Percentiles rank a stretch among this genome's conserved stretches.
phyloP scores from a whole-genome alignment of 2,888 invertebrate genomes.

The Atrina japonica region DNA sequence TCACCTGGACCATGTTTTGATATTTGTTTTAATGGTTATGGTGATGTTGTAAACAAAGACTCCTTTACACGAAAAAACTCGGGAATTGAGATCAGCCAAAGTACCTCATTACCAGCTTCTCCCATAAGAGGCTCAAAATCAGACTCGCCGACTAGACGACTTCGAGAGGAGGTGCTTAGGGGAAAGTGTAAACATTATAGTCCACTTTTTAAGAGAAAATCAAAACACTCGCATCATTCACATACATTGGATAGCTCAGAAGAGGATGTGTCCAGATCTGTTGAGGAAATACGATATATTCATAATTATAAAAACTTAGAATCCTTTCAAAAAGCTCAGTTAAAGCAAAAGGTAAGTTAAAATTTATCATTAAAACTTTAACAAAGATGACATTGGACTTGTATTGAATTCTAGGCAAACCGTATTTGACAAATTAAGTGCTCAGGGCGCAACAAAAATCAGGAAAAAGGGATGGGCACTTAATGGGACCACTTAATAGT shows the following conservation, averaged over 20 bases:
- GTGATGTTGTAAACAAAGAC: conserved; percentile 18
- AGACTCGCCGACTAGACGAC: conserved; percentile 60
- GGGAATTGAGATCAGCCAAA: conserved; percentile 38
- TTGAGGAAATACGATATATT: conserved; percentile 66
- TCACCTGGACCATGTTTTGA: conserved; percentile 16
- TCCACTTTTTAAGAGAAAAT: conserved; percentile 70
- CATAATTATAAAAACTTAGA: conserved; percentile 76
- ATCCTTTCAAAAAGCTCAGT: conserved; percentile 78
- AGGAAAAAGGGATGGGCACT: too few species aligned
- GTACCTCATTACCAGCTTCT: conserved; percentile 76
- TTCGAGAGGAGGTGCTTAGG: conserved; percentile 67
- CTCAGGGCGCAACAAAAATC: too few species aligned
- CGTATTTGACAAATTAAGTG: too few species aligned
- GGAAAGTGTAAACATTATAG: conserved; percentile 73
- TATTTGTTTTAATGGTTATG: conserved; percentile 7
- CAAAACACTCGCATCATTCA: conserved; percentile 59
- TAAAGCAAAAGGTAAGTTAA: conserved; percentile 78
- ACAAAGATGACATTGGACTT: too few species aligned
- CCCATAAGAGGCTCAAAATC: conserved; percentile 68
- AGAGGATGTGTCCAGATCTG: conserved; percentile 62
- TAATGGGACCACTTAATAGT: too few species aligned
- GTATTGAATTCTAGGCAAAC: too few species aligned
- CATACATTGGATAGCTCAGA: conserved; percentile 66
- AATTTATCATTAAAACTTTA: too few species aligned
- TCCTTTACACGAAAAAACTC: conserved; percentile 30